Conservation (phyloP, 2,797 vertebrate species). For the Tokudaia muenninki region DNA sequence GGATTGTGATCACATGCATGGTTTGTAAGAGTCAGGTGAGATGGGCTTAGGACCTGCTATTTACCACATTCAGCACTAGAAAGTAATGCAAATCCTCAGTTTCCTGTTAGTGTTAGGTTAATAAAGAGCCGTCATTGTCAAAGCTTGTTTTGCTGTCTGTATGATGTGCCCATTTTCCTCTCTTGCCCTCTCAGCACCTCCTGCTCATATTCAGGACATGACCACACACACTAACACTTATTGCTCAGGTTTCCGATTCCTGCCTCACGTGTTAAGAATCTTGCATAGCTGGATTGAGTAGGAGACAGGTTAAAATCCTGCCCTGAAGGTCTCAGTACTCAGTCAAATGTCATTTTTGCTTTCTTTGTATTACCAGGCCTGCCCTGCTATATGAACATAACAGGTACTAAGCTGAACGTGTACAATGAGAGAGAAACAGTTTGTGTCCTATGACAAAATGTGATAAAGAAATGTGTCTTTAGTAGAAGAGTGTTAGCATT, state of each 20-base stretch:
- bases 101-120: background rate
- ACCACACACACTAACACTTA: fast-evolving
- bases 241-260: fast-evolving
- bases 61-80: background rate
- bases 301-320: fast-evolving
- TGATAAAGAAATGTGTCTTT: no score
- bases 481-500: background rate
- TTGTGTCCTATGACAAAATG: no score
- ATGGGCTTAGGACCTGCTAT: no score
- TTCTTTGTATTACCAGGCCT: background rate
- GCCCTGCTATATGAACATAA: fast-evolving
- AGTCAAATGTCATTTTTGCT: background rate
- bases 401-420: no score
- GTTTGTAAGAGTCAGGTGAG: fast-evolving
- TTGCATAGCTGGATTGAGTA: fast-evolving
- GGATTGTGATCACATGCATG: no score
- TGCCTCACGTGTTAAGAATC: fast-evolving
- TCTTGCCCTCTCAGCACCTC: background rate
- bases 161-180: fast-evolving
- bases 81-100: background rate
- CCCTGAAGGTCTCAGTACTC: no score
- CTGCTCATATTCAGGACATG: fast-evolving
- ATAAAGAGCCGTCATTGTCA: background rate
- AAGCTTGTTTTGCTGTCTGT: fast-evolving
- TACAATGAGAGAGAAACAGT: background rate